phyloP scores from a whole-genome alignment of 2,888 invertebrate species.

The Phrixothrix hirtus region DNA sequence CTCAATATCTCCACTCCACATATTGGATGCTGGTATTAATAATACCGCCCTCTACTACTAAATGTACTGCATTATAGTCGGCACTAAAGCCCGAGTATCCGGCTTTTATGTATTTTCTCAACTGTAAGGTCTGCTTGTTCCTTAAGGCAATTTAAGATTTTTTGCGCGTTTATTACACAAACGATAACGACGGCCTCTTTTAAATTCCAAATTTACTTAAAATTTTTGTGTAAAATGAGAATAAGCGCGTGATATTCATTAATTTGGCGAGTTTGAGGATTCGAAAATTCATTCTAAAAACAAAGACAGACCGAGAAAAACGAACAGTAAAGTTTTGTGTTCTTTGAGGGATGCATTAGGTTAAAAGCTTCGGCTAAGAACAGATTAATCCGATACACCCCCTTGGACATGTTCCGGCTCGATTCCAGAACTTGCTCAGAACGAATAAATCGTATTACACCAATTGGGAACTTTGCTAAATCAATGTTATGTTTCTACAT shows the following conservation, averaged over 20 bases:
- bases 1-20: no score
- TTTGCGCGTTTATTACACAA: no score
- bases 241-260: neutral
- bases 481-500: slow-evolving; percentile 21
- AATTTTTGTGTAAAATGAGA: no score
- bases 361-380: slow-evolving; percentile 45
- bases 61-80: neutral
- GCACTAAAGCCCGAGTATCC: neutral
- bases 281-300: slow-evolving; percentile 12
- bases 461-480: slow-evolving; percentile 32
- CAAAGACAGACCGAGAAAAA: slow-evolving; percentile 10
- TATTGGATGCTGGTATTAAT: neutral
- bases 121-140: slow-evolving; percentile 3
- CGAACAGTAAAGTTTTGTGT: slow-evolving; percentile 39
- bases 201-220: neutral
- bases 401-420: slow-evolving; percentile 43
- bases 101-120: neutral
- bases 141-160: neutral
- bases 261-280: neutral
- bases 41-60: neutral
- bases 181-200: slow-evolving; percentile 2
- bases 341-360: slow-evolving; percentile 44
- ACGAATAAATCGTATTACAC: slow-evolving; percentile 36
- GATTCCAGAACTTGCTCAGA: slow-evolving; percentile 30
- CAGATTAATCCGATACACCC: slow-evolving; percentile 47